Conservation (phyloP, 2,888 invertebrate genomes). For the Rhynchonema sp. region DNA sequence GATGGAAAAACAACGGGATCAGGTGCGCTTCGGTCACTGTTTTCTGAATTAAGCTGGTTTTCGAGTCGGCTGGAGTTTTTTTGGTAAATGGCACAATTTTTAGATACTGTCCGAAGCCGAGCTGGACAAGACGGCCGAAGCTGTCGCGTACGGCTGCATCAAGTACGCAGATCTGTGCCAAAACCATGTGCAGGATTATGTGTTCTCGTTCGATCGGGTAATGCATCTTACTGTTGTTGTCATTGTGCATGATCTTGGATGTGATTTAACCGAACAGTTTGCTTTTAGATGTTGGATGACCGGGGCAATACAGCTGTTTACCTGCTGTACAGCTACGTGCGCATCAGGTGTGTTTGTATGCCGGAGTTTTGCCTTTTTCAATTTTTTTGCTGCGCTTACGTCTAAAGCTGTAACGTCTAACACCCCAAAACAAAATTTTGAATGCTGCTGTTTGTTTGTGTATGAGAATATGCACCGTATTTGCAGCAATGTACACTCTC, state of each 20-base stretch:
- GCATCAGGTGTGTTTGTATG: slow-evolving; percentile 52
- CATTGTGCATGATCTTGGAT: background rate
- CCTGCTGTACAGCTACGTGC: slow-evolving; percentile 72
- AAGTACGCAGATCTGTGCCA: slow-evolving; percentile 92
- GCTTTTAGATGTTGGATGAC: slow-evolving; percentile 77
- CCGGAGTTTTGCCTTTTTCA: background rate
- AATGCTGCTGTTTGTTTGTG: too few species aligned
- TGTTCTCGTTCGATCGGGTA: slow-evolving; percentile 84
- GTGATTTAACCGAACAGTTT: too few species aligned
- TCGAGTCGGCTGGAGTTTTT: too few species aligned
- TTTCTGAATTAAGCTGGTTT: too few species aligned
- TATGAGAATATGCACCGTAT: too few species aligned
- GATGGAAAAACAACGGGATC: slow-evolving; percentile 32
- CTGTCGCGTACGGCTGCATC: slow-evolving; percentile 91
- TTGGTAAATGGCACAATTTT: too few species aligned
- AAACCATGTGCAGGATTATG: slow-evolving; percentile 74
- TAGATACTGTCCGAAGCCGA: slow-evolving; percentile 18
- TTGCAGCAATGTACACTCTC: too few species aligned
- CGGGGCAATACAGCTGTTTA: slow-evolving; percentile 97
- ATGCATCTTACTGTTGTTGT: background rate
- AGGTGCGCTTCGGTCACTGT: slow-evolving; percentile 22
- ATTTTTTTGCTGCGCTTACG: too few species aligned
- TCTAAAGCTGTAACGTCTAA: background rate
- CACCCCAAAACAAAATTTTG: background rate
- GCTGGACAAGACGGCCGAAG: slow-evolving; percentile 33